Conservation (phyloP, 2,113 vertebrate genomes). For the Pavo muticus region DNA sequence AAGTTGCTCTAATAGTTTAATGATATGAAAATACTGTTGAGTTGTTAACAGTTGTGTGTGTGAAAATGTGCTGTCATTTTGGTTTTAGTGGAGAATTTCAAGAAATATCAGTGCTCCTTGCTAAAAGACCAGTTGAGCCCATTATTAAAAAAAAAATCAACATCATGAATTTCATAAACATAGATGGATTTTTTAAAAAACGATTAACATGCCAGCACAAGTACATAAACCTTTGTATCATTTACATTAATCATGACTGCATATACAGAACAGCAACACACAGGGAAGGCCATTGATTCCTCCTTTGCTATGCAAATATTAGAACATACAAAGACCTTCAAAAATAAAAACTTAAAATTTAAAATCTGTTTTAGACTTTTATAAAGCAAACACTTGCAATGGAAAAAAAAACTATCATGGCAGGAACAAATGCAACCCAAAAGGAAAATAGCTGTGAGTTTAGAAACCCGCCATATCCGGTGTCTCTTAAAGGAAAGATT, state of each 20-base stretch:
- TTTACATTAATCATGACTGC: neutral
- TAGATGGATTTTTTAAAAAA: neutral
- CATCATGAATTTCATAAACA: neutral
- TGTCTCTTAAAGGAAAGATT: neutral
- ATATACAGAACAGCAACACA: neutral
- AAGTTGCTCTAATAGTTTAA: slow-evolving; percentile 40
- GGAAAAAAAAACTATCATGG: neutral
- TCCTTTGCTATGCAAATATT: neutral
- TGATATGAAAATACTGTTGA: neutral
- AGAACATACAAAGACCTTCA: neutral
- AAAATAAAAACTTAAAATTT: neutral
- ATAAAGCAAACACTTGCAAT: neutral
- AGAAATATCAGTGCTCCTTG: neutral
- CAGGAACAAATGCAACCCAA: neutral
- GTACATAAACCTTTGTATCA: neutral
- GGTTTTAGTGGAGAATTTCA: neutral
- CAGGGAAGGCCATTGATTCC: neutral
- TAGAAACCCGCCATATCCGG: neutral
- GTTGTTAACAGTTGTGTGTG: neutral
- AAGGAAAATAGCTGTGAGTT: neutral
- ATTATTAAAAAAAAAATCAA: neutral
- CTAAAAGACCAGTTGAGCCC: neutral
- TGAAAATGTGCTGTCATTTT: neutral
- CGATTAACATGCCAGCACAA: neutral
- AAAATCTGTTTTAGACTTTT: neutral